Conservation (phyloP, 2,888 invertebrate species). For the Hypselothyrea guttata region DNA sequence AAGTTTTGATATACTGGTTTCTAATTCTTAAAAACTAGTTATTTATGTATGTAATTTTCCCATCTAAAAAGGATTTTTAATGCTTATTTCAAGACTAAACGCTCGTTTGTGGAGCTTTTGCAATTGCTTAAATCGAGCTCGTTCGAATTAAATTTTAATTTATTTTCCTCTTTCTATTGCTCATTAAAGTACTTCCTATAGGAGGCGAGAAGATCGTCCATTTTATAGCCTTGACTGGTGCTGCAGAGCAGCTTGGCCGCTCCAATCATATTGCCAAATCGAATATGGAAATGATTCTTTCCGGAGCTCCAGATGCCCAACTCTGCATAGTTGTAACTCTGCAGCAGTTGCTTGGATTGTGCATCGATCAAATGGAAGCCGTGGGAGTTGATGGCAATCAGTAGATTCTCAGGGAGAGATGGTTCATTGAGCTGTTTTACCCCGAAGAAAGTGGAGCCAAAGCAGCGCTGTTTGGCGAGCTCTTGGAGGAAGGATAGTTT, state of each 20-base stretch:
- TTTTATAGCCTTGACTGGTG: slow-evolving; percentile 96
- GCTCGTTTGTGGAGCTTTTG: no score
- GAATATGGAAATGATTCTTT: slow-evolving; percentile 96
- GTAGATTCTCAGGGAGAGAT: slow-evolving; percentile 91
- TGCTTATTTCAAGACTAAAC: no score
- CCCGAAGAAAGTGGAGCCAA: slow-evolving; percentile 98
- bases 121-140: no score
- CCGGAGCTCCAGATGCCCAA: slow-evolving; percentile 98
- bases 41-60: no score
- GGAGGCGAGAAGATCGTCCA: slow-evolving; percentile 97
- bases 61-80: no score
- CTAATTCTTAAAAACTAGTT: no score
- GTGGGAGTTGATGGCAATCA: slow-evolving; percentile 94
- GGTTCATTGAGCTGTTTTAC: slow-evolving; percentile 95
- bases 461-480: slow-evolving; percentile 87
- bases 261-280: slow-evolving; percentile 96
- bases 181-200: slow-evolving; percentile 86
- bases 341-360: slow-evolving; percentile 92
- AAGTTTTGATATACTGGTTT: no score
- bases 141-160: neutral
- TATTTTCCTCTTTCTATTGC: slow-evolving; percentile 6
- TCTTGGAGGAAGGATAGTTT: slow-evolving; percentile 85
- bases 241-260: slow-evolving; percentile 95
- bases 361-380: slow-evolving; percentile 96
- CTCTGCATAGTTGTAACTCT: slow-evolving; percentile 92